A percentile compares a stretch with the other conserved stretches of the same genome.
Conservation (phyloP, 1,140 invertebrate genomes). For the Pararge aegeria region DNA sequence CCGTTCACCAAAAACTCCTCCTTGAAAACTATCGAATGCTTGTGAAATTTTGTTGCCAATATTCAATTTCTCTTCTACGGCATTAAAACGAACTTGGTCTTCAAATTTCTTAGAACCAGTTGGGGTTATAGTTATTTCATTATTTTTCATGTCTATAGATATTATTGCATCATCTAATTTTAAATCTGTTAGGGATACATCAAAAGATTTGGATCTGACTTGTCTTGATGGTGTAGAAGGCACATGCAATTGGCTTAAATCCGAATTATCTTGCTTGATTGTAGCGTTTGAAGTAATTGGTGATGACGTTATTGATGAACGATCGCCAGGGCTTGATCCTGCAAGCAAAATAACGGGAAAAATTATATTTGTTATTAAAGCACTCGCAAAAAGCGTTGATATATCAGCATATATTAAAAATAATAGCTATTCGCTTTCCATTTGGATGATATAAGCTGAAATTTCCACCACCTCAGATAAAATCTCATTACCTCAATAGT, state of each 20-base stretch:
- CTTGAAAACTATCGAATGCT: constrained; percentile 58
- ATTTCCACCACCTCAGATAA: constrained; percentile 38
- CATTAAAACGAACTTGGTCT: constrained; percentile 43
- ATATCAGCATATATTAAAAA: neutral
- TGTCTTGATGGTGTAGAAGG: constrained; percentile 59
- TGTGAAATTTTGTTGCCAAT: constrained; percentile 58
- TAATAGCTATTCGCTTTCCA: neutral
- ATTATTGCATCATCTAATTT: constrained; percentile 64
- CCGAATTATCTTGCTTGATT: constrained; percentile 51
- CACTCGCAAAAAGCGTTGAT: neutral
- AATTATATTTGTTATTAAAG: neutral
- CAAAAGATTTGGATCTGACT: constrained; percentile 69
- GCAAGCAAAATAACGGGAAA: constrained; percentile 16
- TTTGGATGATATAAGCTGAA: constrained; percentile 1
- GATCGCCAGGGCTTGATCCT: constrained; percentile 75
- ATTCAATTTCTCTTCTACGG: constrained; percentile 54
- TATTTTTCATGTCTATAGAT: constrained; percentile 61
- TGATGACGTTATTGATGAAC: constrained; percentile 63
- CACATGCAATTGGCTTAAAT: constrained; percentile 61
- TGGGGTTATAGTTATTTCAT: constrained; percentile 68
- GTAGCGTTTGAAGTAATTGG: constrained; percentile 57
- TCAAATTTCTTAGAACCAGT: constrained; percentile 52
- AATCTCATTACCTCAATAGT: constrained; percentile 50
- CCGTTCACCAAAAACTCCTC: constrained; percentile 41
- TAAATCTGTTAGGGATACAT: constrained; percentile 61